Base-by-base conservation (phyloP, 1,140 invertebrate genomes). In the Heliconius eleuchia region DNA sequence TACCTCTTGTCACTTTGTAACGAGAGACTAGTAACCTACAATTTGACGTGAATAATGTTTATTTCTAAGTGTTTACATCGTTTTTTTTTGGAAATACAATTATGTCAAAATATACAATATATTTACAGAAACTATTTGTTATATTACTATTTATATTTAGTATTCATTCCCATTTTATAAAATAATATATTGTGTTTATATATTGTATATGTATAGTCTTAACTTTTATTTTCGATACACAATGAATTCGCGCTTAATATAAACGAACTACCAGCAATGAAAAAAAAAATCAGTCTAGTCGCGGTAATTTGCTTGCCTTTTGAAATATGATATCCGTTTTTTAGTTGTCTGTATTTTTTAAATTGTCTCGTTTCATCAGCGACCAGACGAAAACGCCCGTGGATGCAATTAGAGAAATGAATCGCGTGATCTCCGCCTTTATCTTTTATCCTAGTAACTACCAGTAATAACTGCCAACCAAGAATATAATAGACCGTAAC, bases 401-500 rank as follows among this genome's bases (percentile, higher is more conserved):
- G 83, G 86, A 86, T 88, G 85, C 83, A 88, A 87, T 90, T 90
- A 90, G 86, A 90, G 85, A 82, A 88, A 86, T 89, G 88, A 87
- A 90, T 90, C 87, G 87, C 87, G 85, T 88, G 88, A 90, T 88
- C 87, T 87, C 84, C 80, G 84, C 81, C 85, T 86, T 86, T 88
- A 88, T 86, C 85, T 87, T 86, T 86, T 84, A 88, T 87, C 80
- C 80, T 74, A 85, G 84, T 85, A 85, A 88, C 87, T 83, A 83
- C 81, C 80, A 78, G 80, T 80, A 81, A 82, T 84, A 84, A 82
- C 86, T 84, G 83, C 82, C 76, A 83, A 79, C 79, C 79, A 70
- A 80, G 74, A 81, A 87, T 83, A 86, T 85, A 86, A 87, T 84
- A 83, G 81, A 87, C 76, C 76, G 81, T 83, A 83, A 85, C 82